Base-by-base conservation (phyloP, 2,888 invertebrate genomes). In the Drosophila austrosaltans region DNA sequence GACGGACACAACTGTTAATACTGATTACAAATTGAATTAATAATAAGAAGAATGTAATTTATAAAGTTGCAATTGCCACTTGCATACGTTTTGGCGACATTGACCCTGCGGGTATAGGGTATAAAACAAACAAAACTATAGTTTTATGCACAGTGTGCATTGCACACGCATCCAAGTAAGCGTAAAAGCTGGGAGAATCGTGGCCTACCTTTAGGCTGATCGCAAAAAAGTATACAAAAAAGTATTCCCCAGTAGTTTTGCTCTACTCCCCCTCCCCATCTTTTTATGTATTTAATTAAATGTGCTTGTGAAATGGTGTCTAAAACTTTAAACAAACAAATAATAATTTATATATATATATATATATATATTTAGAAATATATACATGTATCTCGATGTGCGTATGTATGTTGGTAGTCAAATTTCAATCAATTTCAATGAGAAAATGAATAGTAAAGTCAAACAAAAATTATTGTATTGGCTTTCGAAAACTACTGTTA, bases 301-400 rank as follows among this genome's bases (percentile, higher is more conserved):
- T 77, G 78, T 79, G 74, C 72, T 74, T 82, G 77, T 82, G 71
- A 36, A 79, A 81, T 79, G 76, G 86, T 82, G 82, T 85, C 82
- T 82, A 82, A 69, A 70, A 69, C 30, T 60, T 60, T 60, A 70
- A 44, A 28, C 39, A 65, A 65, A 48, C 32, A 42, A 72, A 58
- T 62, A 72, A 63, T 54, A 63, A 72, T 57, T 69, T 63, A 60
- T 60, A 59, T 42, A 39, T 36, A 58, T 48, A 44, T 64, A 72
- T 42, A 71, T 53, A 70, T 66, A 61, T 54, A 60, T 40, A 42
- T 25, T 60, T 56, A 54, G 63, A 32, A 20, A 40, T 57, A 71
- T 57, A 73, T 53, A 59, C 63, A 63, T 66, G 67, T 53, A 78
- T 75, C 75, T 75, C 30, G 63, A 65, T 67, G 53, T 73, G 80